Evolutionary conservation across 2,888 invertebrate species (phyloP).

Genomic region (Meiosimyza decipiens): DNA sequence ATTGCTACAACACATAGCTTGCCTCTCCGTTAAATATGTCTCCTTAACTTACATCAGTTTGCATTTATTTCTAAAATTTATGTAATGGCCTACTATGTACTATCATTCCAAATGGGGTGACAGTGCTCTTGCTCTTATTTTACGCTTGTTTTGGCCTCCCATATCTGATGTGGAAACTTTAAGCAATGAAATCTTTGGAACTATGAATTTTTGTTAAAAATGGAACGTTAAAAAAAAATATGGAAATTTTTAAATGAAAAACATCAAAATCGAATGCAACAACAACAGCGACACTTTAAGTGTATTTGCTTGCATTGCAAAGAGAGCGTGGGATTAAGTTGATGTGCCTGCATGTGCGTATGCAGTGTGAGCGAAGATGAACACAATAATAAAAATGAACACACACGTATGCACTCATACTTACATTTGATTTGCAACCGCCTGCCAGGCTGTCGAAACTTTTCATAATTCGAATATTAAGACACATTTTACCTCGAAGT

Average conservation of each 20-base stretch:
- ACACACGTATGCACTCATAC: neutral
- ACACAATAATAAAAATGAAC: neutral
- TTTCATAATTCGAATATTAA: too few relatives aligned
- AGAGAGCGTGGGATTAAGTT: constrained; percentile 24
- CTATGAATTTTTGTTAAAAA: constrained; percentile 17
- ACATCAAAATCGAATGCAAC: constrained; percentile 22
- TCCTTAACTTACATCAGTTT: too few relatives aligned
- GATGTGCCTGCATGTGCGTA: neutral
- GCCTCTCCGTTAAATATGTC: too few relatives aligned
- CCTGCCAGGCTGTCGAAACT: too few relatives aligned
- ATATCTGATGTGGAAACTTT: neutral
- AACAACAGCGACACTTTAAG: neutral
- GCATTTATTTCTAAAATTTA: too few relatives aligned
- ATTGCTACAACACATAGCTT: too few relatives aligned
- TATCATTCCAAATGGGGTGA: too few relatives aligned
- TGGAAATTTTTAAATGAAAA: constrained; percentile 16
- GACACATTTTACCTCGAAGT: too few relatives aligned
- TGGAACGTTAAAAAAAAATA: constrained; percentile 15
- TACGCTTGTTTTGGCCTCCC: neutral
- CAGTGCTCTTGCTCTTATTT: too few relatives aligned
- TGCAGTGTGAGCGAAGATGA: neutral
- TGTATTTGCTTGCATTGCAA: constrained; percentile 14
- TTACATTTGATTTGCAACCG: too few relatives aligned
- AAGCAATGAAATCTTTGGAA: constrained; percentile 11
- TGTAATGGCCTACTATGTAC: too few relatives aligned